phyloP scores from a whole-genome alignment of 2,113 vertebrate species.

The Erpornis zantholeuca region DNA sequence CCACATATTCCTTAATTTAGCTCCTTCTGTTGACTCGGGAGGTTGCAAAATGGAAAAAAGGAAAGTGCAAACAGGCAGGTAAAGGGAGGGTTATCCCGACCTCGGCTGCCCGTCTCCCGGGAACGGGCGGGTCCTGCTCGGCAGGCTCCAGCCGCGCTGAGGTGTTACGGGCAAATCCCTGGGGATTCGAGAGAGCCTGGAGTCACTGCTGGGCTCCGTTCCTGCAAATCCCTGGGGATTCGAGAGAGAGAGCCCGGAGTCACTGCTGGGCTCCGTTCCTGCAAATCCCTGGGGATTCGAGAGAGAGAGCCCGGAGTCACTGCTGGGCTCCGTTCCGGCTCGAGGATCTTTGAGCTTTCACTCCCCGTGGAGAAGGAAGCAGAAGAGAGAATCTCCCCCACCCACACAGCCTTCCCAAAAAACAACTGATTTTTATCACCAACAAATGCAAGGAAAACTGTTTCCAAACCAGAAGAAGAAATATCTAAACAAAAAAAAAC shows the following conservation, averaged over 20 bases:
- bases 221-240: not conserved
- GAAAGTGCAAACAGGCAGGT: not conserved
- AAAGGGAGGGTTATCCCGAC: not conserved
- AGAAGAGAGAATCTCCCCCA: not conserved
- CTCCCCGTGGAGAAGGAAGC: rapidly evolving
- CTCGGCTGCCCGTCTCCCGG: not conserved
- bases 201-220: not conserved
- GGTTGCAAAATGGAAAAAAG: conserved; percentile 18
- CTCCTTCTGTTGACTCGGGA: conserved; percentile 14
- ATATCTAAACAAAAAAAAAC: too few relatives aligned
- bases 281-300: not conserved
- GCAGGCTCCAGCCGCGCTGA: not conserved
- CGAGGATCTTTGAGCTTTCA: not conserved
- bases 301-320: not conserved
- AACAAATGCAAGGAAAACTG: not conserved
- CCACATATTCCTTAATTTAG: conserved; percentile 37
- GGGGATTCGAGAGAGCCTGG: not conserved
- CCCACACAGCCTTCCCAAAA: not conserved
- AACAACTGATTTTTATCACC: not conserved
- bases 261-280: not conserved
- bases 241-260: rapidly evolving
- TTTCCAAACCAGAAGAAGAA: not conserved
- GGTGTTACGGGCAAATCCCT: rapidly evolving
- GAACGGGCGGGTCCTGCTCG: not conserved
- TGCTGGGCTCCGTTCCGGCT: not conserved